A percentile compares a stretch with the other conserved stretches of the same genome.
These are phyloP conservation scores for Drosophila serrata DNA, from an alignment of 1,140 invertebrate genomes.

Conservation along the genomic window DNA sequence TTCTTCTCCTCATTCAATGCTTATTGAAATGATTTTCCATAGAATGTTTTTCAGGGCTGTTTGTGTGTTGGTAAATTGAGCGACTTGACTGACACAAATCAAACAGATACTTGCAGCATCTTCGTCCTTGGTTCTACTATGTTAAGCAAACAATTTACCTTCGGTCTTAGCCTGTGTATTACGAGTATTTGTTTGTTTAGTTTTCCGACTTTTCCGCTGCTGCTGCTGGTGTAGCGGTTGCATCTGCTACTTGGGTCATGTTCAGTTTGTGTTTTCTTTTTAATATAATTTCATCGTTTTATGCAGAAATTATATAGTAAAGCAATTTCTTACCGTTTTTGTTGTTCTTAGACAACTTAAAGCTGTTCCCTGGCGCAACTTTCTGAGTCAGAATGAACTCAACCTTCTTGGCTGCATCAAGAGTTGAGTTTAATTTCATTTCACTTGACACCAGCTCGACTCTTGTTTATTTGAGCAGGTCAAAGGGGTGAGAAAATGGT, in stretches of 20 bases:
- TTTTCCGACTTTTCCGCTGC: constrained; percentile 39
- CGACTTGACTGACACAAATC: constrained; percentile 30
- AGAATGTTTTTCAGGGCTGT: background rate
- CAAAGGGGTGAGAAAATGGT: background rate
- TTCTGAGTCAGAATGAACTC: background rate
- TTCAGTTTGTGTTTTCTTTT: constrained; percentile 30
- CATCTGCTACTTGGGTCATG: background rate
- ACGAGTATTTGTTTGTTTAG: constrained; percentile 53
- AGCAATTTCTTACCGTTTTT: background rate
- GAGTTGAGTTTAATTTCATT: constrained; percentile 66
- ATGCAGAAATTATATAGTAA: constrained; percentile 1
- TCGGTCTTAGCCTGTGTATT: constrained; percentile 22
- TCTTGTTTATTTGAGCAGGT: constrained; percentile 53
- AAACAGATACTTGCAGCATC: constrained; percentile 14
- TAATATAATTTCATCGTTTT: constrained; percentile 54
- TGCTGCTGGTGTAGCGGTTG: background rate
- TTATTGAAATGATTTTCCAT: background rate
- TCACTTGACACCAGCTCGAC: constrained; percentile 16
- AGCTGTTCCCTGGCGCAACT: background rate
- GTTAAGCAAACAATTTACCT: constrained; percentile 54
- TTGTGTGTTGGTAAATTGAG: constrained; percentile 22
- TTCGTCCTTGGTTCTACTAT: background rate
- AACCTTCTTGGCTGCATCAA: constrained; percentile 3
- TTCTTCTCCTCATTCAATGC: background rate
- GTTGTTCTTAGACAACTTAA: background rate